These are phyloP conservation scores for Caenorhabditis sp. DNA, from an alignment of 2,888 invertebrate species.

Conservation along the genomic window DNA sequence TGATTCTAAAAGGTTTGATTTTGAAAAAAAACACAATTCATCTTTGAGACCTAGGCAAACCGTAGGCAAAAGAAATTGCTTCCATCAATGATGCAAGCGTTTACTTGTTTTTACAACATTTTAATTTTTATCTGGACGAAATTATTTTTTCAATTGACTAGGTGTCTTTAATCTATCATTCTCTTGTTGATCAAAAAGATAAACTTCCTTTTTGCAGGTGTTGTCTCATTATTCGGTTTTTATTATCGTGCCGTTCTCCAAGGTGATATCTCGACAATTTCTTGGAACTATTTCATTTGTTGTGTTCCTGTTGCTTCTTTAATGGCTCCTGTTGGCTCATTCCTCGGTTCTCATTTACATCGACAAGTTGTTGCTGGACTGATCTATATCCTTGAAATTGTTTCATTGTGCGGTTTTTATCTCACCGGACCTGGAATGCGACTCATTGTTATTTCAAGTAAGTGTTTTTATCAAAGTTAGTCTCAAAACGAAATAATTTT, in stretches of 20 bases:
- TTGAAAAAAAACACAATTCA: no score
- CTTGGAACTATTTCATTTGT: conserved; percentile 49
- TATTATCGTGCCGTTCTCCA: conserved; percentile 62
- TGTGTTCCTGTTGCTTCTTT: conserved; percentile 20
- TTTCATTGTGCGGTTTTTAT: conserved; percentile 58
- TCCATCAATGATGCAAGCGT: no score
- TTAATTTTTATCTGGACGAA: no score
- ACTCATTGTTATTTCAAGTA: conserved; percentile 12
- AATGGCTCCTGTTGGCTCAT: conserved; percentile 18
- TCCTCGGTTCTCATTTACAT: conserved; percentile 30
- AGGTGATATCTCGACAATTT: conserved; percentile 40
- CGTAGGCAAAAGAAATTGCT: background rate
- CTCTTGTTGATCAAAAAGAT: no score
- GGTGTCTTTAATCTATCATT: no score
- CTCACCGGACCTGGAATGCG: conserved; percentile 52
- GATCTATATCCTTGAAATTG: conserved; percentile 57
- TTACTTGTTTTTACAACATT: no score
- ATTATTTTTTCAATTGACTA: no score
- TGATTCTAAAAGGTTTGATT: conserved; percentile 58
- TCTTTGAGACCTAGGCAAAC: no score
- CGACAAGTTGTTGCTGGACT: conserved; percentile 55
- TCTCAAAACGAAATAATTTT: background rate
- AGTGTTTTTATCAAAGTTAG: background rate
- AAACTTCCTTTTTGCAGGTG: conserved; percentile 33
- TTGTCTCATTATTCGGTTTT: conserved; percentile 55